Percentiles rank a stretch among this genome's conserved stretches.
These are phyloP conservation scores for Gibbula magus DNA, from an alignment of 2,888 invertebrate species.

Conservation along the genomic window DNA sequence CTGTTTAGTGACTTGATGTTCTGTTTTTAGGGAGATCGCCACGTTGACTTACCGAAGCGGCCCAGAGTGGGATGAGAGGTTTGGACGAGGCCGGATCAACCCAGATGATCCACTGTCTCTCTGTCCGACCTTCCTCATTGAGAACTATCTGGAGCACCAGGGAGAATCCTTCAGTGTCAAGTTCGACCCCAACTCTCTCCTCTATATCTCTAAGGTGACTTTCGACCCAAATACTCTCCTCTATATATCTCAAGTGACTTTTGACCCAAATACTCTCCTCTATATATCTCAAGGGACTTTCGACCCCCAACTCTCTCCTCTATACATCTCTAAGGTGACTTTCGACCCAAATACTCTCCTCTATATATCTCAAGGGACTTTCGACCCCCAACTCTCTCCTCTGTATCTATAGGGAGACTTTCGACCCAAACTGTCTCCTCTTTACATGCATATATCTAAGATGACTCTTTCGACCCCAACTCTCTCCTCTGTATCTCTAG, in stretches of 20 bases:
- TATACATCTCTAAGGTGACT: no score
- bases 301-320: no score
- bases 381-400: conserved; percentile 75
- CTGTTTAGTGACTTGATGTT: no score
- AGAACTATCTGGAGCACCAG: conserved; percentile 74
- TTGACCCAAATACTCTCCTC: no score
- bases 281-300: no score
- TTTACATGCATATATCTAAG: no score
- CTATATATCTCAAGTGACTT: no score
- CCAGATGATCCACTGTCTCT: conserved; percentile 56
- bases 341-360: no score
- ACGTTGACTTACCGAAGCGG: conserved; percentile 74
- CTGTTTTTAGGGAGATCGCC: conserved; percentile 70
- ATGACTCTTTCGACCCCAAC: conserved; percentile 75
- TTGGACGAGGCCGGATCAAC: conserved; percentile 67
- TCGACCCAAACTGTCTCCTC: no score
- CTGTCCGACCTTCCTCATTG: conserved; percentile 73
- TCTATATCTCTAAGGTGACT: conserved; percentile 73
- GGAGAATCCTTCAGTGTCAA: conserved; percentile 73
- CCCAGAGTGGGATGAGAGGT: conserved; percentile 73
- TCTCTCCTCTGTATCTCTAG: conserved; percentile 74
- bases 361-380: no score
- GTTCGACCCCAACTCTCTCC: conserved; percentile 74
- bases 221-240: no score
- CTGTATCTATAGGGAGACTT: conserved; percentile 72